Percentiles rank a stretch among this genome's conserved stretches.
phyloP scores from a whole-genome alignment of 2,888 invertebrate species.

The Diploptera punctata region DNA sequence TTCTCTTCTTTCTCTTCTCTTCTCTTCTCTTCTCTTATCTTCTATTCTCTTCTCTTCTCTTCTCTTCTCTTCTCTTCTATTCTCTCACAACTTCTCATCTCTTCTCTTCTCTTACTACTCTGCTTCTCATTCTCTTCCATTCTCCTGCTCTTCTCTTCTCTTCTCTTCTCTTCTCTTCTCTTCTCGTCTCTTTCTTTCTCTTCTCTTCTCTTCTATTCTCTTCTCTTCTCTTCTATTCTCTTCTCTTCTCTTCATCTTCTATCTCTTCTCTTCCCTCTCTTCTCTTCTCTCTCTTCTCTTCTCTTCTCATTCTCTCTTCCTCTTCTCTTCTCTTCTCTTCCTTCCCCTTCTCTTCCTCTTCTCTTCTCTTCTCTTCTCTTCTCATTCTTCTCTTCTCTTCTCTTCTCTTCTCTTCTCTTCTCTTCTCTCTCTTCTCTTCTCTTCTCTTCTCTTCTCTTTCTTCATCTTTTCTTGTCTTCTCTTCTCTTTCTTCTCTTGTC shows the following conservation, averaged over 20 bases:
- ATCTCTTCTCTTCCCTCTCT: no score
- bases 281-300: constrained; percentile 1
- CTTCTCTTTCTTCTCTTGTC: background rate
- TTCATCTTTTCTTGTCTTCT: no score
- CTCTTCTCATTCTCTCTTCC: no score
- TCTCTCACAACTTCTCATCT: background rate
- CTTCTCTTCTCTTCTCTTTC: background rate
- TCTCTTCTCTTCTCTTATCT: no score
- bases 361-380: no score
- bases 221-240: no score
- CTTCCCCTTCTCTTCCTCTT: constrained; percentile 39
- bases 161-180: constrained; percentile 44
- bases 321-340: background rate
- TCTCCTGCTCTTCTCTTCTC: background rate
- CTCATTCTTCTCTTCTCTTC: constrained; percentile 28
- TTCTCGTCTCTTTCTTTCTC: constrained; percentile 49
- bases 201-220: no score
- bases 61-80: background rate
- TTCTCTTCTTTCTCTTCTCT: no score
- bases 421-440: background rate
- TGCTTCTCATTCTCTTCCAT: background rate
- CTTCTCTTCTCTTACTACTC: background rate
- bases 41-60: no score
- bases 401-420: constrained; percentile 8
- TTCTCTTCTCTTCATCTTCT: no score